phyloP scores from a whole-genome alignment of 2,113 vertebrate genomes.

The Melospiza melodia region DNA sequence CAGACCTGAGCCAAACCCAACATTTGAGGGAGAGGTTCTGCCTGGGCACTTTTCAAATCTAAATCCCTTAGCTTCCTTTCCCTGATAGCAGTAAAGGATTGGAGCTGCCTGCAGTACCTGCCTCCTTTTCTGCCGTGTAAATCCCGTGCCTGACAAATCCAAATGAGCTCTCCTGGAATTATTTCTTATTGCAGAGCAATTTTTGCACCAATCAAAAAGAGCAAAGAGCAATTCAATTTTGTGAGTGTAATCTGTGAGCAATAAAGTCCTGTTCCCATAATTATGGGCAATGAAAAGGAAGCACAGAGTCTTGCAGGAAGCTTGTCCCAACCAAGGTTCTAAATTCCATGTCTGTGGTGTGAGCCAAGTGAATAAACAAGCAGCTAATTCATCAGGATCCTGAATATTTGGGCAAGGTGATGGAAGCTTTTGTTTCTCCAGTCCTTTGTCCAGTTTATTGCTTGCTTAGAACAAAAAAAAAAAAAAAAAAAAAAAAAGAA shows the following conservation, averaged over 20 bases:
- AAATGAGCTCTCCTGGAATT: background rate
- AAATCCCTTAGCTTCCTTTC: background rate
- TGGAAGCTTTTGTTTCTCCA: background rate
- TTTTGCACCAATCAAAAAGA: background rate
- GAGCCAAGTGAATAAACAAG: conserved; percentile 43
- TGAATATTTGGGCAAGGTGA: background rate
- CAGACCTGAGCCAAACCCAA: background rate
- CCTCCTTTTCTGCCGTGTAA: background rate
- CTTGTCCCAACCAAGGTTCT: background rate
- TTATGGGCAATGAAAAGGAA: background rate
- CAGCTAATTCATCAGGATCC: conserved; percentile 9
- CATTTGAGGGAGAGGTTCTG: background rate
- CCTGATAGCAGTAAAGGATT: background rate
- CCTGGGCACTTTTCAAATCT: background rate
- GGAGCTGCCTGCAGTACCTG: background rate
- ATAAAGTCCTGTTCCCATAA: conserved; percentile 7
- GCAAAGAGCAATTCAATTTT: background rate
- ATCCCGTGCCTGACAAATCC: background rate
- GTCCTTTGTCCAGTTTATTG: background rate
- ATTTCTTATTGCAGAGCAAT: background rate
- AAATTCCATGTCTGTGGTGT: background rate
- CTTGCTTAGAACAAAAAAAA: background rate
- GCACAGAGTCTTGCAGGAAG: background rate
- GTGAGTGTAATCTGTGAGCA: background rate
- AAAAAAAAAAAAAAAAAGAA: background rate